Evolutionary conservation across 2,888 invertebrate genomes (phyloP).

Genomic region (Pollenia labialis): DNA sequence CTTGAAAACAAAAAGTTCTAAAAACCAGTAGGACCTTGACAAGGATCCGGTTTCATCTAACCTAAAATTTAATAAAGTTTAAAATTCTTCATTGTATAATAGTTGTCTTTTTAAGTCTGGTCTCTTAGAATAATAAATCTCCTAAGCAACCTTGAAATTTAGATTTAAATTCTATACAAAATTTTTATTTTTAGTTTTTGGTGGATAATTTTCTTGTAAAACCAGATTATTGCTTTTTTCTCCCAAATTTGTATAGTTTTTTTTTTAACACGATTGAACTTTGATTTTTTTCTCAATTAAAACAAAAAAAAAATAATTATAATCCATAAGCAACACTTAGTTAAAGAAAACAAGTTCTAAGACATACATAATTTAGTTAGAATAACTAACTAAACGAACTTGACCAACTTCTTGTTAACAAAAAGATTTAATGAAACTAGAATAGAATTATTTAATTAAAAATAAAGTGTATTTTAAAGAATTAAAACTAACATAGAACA

Average conservation of each 20-base stretch:
- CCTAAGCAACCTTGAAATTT: slow-evolving; percentile 20
- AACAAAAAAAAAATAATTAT: not conserved
- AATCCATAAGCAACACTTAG: not conserved
- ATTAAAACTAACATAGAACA: too few species aligned
- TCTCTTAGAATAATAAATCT: not conserved
- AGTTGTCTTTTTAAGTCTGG: not conserved
- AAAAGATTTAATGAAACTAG: slow-evolving; percentile 30
- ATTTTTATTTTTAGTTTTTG: not conserved
- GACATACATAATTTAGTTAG: slow-evolving; percentile 12
- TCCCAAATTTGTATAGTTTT: not conserved
- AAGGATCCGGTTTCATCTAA: not conserved
- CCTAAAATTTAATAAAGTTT: not conserved
- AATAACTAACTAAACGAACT: slow-evolving; percentile 65
- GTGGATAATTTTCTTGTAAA: not conserved
- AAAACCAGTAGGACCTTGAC: not conserved
- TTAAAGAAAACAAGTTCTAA: slow-evolving; percentile 35
- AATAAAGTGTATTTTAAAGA: not conserved
- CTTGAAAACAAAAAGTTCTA: not conserved
- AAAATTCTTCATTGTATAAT: not conserved
- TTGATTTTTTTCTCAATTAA: not conserved
- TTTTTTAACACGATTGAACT: slow-evolving; percentile 13
- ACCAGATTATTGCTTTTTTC: not conserved
- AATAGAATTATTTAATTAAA: slow-evolving; percentile 6
- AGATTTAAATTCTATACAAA: not conserved
- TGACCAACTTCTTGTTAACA: slow-evolving; percentile 58